Conservation (phyloP, 2,797 vertebrate species). For the Helicolenus hilgendorfi region DNA sequence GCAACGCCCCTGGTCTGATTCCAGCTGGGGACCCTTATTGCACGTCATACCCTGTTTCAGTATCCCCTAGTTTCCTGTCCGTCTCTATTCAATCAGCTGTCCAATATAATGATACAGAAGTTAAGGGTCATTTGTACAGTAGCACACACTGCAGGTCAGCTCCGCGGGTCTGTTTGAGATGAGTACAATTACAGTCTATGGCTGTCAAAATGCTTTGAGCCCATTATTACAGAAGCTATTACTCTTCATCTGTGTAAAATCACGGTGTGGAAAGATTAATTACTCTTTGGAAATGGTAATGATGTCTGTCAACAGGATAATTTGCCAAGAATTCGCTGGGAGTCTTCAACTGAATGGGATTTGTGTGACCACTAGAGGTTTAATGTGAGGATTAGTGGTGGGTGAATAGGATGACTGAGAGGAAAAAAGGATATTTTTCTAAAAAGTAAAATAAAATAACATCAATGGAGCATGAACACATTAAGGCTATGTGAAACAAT, state of each 20-base stretch:
- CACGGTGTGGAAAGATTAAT: conserved; percentile 69
- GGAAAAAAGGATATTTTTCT: conserved; percentile 2
- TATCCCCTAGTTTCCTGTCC: not conserved
- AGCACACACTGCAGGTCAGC: conserved; percentile 16
- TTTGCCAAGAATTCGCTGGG: conserved; percentile 58
- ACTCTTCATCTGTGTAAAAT: conserved; percentile 62
- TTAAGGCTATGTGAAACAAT: conserved; percentile 16
- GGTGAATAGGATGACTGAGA: conserved; percentile 43
- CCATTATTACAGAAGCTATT: conserved; percentile 56
- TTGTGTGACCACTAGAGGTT: conserved; percentile 64
- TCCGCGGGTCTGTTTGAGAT: conserved; percentile 44
- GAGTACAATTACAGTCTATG: conserved; percentile 39
- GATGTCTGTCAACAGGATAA: conserved; percentile 76
- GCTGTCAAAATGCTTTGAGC: conserved; percentile 49
- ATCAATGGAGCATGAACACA: conserved; percentile 4
- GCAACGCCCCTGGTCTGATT: not conserved
- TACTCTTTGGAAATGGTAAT: conserved; percentile 62
- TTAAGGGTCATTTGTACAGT: conserved; percentile 11
- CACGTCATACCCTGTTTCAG: not conserved
- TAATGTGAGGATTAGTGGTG: conserved; percentile 65
- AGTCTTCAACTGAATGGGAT: conserved; percentile 60
- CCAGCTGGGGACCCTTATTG: not conserved
- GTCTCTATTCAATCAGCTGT: conserved; percentile 26
- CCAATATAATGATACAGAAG: not conserved
- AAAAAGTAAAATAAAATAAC: not conserved